Evolutionary conservation across 1,140 invertebrate genomes (phyloP), one percentile per base, ranked within the genome.

Genomic region (Anoplolepis gracilipes): DNA sequence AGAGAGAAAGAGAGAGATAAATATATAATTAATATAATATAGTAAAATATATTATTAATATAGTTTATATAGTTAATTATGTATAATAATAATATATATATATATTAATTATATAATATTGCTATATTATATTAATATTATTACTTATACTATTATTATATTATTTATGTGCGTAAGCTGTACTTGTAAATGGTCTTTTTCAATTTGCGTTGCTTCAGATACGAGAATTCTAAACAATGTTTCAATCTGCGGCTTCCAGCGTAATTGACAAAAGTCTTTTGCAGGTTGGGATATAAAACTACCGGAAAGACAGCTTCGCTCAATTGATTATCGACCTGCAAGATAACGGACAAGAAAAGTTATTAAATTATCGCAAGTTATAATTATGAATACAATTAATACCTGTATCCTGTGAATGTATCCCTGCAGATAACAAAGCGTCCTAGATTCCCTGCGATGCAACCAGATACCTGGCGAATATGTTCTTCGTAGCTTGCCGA

Each of bases 311-410:
- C 96, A n/a, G 97, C 96, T 92, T 97, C 96, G 28, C 96, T 94
- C 78, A 97, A 92, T 93, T 98, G 98, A 95, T 98, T 98, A 93
- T 98, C 98, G 84, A 98, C 95, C 96, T 98, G 94, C 11, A 96
- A 91, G n/a, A 39, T 57, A 94, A n/a, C n/a, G n/a, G 25, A 69
- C 16, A 49, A 49, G 46, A 7, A 64, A 61, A 55, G 1, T 46
- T 49, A 33, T 62, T n/a, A n/a, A n/a, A n/a, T n/a, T 39, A 76
- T 28, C 3, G 55, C 22, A 22, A 65, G 62, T 85, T 62, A 39
- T 42, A 42, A 70, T 86, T 22, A 59, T 8, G 8, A 42, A 46
- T 11, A 28, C 19, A 49, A 25, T 22, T 30, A 25, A 28, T 25
- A 96, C 96, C 95, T 97, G 96, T 75, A 97, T 89, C 88, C 95